Percentiles rank a stretch among this genome's conserved stretches.
These are phyloP conservation scores for Sebastes steindachneri DNA, from an alignment of 2,797 vertebrate genomes.

Conservation along the genomic window DNA sequence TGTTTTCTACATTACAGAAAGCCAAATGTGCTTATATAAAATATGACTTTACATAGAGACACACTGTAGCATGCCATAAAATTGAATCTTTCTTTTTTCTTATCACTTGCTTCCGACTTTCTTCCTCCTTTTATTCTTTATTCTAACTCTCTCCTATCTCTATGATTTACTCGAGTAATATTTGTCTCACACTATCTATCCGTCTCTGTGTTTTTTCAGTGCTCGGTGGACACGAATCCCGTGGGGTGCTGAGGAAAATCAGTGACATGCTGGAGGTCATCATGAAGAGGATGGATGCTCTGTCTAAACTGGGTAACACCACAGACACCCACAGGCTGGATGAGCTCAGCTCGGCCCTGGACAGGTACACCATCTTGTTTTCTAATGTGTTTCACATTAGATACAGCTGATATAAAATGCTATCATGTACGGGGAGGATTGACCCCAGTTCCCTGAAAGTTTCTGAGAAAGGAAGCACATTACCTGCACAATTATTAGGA, in stretches of 20 bases:
- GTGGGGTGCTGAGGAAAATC: conserved; percentile 92
- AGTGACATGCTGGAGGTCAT: conserved; percentile 96
- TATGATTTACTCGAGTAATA: background rate
- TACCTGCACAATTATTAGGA: background rate
- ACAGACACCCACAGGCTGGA: conserved; percentile 87
- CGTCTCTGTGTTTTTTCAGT: conserved; percentile 76
- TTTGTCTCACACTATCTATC: background rate
- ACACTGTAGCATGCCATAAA: background rate
- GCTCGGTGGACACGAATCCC: conserved; percentile 88
- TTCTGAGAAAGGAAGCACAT: background rate
- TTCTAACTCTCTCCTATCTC: background rate
- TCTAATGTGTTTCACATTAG: background rate
- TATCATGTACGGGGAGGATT: background rate
- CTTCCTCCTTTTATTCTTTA: background rate
- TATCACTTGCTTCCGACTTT: background rate
- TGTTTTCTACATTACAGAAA: background rate
- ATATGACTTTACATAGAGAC: background rate
- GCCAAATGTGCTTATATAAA: background rate
- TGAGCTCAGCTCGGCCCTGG: conserved; percentile 83
- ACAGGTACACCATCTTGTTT: conserved; percentile 85
- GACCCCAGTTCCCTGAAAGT: background rate
- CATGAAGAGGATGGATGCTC: conserved; percentile 91
- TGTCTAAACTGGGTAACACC: conserved; percentile 90
- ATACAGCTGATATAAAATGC: background rate
- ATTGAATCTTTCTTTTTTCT: background rate